phyloP scores from a whole-genome alignment of 2,113 vertebrate genomes.

The Nipponia nippon region DNA sequence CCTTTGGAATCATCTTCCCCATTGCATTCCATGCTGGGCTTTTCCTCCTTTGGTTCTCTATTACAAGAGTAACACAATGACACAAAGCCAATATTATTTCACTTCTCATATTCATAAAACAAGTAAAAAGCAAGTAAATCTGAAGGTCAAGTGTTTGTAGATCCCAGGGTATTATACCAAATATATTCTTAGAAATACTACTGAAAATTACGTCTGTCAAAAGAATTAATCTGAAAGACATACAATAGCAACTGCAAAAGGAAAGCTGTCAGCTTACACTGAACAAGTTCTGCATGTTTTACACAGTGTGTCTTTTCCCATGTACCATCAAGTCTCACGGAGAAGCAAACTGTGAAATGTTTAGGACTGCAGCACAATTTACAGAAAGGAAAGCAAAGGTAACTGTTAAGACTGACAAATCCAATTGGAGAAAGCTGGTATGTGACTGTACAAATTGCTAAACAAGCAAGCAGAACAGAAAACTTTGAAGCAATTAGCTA shows the following conservation, averaged over 20 bases:
- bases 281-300: constrained; percentile 22
- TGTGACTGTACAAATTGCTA: not conserved
- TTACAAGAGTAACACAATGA: constrained; percentile 39
- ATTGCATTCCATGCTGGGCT: constrained; percentile 62
- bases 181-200: not conserved
- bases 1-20: constrained; percentile 74
- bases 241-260: constrained; percentile 2
- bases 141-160: not conserved
- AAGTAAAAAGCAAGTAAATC: not conserved
- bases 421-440: not conserved
- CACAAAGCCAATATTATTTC: constrained; percentile 26
- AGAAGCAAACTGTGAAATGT: constrained; percentile 28
- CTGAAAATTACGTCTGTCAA: not conserved
- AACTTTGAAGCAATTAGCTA: not conserved
- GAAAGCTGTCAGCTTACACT: not conserved
- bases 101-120: not conserved
- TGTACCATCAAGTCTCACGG: not conserved
- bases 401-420: constrained; percentile 31
- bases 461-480: not conserved
- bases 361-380: not conserved
- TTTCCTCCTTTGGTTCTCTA: constrained; percentile 79
- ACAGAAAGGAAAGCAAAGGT: constrained; percentile 15
- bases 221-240: constrained; percentile 1
- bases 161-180: not conserved
- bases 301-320: not conserved